These are phyloP conservation scores for Ceramica pisi DNA, from an alignment of 2,888 invertebrate genomes.

Conservation along the genomic window DNA sequence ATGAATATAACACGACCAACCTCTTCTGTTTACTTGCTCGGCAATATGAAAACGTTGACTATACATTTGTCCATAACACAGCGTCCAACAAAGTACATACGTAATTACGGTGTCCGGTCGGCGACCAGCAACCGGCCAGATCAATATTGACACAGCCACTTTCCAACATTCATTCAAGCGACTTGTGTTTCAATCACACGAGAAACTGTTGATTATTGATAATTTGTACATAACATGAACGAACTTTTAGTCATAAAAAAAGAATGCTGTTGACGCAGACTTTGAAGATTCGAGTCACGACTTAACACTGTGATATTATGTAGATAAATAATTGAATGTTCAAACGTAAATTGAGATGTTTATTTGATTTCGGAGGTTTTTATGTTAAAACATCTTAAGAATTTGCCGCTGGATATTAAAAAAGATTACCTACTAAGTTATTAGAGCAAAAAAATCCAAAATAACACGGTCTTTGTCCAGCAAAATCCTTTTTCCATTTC, in stretches of 20 bases:
- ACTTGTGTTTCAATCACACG: conserved; percentile 69
- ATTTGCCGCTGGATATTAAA: conserved; percentile 33
- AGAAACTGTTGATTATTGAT: conserved; percentile 71
- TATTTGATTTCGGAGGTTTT: conserved; percentile 49
- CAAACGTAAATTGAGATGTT: conserved; percentile 55
- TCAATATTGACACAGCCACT: conserved; percentile 74
- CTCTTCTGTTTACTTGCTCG: conserved; percentile 39
- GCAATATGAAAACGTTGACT: conserved; percentile 48
- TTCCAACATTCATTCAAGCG: conserved; percentile 69
- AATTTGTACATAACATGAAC: conserved; percentile 68
- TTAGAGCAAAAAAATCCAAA: conserved; percentile 18
- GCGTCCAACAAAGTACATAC: conserved; percentile 49
- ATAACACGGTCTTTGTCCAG: conserved; percentile 4
- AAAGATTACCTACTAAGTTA: conserved; percentile 20
- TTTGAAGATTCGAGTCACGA: conserved; percentile 55
- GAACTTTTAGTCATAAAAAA: conserved; percentile 59
- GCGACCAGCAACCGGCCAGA: conserved; percentile 58
- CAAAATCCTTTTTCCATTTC: conserved; percentile 32
- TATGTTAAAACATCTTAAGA: conserved; percentile 35
- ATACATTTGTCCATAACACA: conserved; percentile 46
- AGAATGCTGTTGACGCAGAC: conserved; percentile 58
- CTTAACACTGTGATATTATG: conserved; percentile 43
- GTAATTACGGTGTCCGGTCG: conserved; percentile 64
- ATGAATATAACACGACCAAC: conserved; percentile 13
- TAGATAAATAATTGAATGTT: conserved; percentile 54